A percentile compares a stretch with the other conserved stretches of the same genome.
Conservation (phyloP, 2,797 vertebrate species). For the Prionace glauca region DNA sequence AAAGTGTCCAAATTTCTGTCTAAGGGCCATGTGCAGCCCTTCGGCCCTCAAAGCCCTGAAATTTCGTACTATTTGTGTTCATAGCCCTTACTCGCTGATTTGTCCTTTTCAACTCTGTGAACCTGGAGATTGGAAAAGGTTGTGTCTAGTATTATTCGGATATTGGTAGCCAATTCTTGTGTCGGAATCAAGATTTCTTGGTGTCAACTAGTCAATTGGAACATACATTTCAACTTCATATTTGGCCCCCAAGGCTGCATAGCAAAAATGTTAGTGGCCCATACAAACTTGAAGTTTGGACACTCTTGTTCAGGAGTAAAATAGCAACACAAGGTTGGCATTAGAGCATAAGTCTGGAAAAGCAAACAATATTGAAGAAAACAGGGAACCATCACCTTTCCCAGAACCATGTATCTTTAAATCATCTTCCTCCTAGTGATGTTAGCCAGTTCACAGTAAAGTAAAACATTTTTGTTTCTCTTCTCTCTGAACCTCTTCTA, state of each 20-base stretch:
- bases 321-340: background rate
- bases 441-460: background rate
- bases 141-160: background rate
- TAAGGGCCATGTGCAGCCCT: background rate
- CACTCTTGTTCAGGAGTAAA: constrained; percentile 8
- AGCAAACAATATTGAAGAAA: constrained; percentile 3
- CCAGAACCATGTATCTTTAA: constrained; percentile 2
- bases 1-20: background rate
- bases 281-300: constrained; percentile 3
- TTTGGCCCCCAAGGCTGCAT: background rate
- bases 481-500: background rate
- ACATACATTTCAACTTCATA: constrained; percentile 8
- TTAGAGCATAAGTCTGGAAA: background rate
- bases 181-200: background rate
- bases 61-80: background rate
- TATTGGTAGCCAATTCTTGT: background rate
- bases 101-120: background rate
- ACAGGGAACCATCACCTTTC: background rate
- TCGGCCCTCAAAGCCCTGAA: background rate
- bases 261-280: background rate
- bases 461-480: background rate
- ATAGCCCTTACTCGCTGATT: background rate
- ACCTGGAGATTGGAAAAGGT: background rate
- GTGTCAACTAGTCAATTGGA: background rate
- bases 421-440: background rate